A percentile compares a stretch with the other conserved stretches of the same genome.
phyloP scores from a whole-genome alignment of 2,797 vertebrate species.

The Enteromius viviparus region DNA sequence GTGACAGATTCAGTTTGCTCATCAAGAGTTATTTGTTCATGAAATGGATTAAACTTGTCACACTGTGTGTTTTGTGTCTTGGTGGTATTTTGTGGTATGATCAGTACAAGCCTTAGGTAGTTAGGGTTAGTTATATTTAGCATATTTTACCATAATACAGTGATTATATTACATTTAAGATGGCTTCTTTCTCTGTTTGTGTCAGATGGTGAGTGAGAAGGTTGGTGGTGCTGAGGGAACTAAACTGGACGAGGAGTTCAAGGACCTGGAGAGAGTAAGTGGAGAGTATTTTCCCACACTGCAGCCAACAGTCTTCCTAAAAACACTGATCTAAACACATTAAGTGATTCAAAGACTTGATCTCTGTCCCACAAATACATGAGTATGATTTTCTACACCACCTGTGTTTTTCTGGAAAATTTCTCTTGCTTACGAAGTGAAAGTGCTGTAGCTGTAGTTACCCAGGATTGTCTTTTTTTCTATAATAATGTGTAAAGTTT shows the following conservation, averaged over 20 bases:
- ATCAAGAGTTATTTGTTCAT: no score
- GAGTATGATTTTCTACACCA: neutral
- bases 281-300: neutral
- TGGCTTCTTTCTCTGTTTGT: constrained; percentile 21
- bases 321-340: constrained; percentile 11
- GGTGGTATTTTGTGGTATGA: neutral
- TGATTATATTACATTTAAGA: constrained; percentile 5
- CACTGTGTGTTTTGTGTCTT: neutral
- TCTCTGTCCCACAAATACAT: neutral
- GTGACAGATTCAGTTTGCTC: neutral
- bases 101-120: neutral
- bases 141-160: neutral
- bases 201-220: constrained; percentile 97
- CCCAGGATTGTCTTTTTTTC: neutral
- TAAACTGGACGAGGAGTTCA: constrained; percentile 98
- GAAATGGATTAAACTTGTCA: no score
- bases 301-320: neutral
- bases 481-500: neutral
- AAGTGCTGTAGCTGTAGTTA: neutral
- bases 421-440: neutral
- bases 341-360: constrained; percentile 16
- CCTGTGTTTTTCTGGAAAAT: constrained; percentile 4
- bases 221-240: constrained; percentile 97
- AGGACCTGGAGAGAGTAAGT: constrained; percentile 94
- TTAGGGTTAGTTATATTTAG: neutral